Evolutionary conservation across 2,888 invertebrate genomes (phyloP).

Genomic region (Eilema depressum): DNA sequence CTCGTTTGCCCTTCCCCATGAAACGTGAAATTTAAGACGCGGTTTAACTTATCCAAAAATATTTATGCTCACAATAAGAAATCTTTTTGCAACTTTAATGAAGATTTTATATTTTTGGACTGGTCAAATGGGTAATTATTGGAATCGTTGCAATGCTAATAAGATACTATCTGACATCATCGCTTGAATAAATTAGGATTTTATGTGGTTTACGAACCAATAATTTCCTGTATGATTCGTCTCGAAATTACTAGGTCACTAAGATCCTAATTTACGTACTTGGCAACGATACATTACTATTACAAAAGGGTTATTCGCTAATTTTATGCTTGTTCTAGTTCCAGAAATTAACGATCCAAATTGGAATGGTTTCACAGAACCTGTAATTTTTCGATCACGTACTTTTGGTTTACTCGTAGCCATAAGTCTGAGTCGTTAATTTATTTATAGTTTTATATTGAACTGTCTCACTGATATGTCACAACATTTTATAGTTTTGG

Average conservation of each 20-base stretch:
- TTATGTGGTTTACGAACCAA: neutral
- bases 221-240: conserved; percentile 23
- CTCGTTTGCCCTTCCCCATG: conserved; percentile 30
- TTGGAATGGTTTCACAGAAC: conserved; percentile 31
- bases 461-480: neutral
- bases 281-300: conserved; percentile 23
- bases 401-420: conserved; percentile 14
- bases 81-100: conserved; percentile 15
- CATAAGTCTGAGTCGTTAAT: neutral
- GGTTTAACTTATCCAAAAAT: conserved; percentile 29
- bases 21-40: conserved; percentile 32
- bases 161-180: conserved; percentile 18
- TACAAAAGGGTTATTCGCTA: conserved; percentile 39
- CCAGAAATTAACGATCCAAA: conserved; percentile 32
- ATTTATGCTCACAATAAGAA: conserved; percentile 32
- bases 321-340: conserved; percentile 37
- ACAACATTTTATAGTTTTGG: neutral
- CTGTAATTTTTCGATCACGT: conserved; percentile 24
- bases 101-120: conserved; percentile 11
- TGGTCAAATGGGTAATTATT: conserved; percentile 16
- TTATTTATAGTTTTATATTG: conserved; percentile 4
- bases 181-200: conserved; percentile 21
- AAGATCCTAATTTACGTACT: conserved; percentile 31
- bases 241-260: conserved; percentile 32
- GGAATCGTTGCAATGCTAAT: conserved; percentile 9